A percentile compares a stretch with the other conserved stretches of the same genome.
phyloP scores from a whole-genome alignment of 1,140 invertebrate species.

The Nasonia giraulti region DNA sequence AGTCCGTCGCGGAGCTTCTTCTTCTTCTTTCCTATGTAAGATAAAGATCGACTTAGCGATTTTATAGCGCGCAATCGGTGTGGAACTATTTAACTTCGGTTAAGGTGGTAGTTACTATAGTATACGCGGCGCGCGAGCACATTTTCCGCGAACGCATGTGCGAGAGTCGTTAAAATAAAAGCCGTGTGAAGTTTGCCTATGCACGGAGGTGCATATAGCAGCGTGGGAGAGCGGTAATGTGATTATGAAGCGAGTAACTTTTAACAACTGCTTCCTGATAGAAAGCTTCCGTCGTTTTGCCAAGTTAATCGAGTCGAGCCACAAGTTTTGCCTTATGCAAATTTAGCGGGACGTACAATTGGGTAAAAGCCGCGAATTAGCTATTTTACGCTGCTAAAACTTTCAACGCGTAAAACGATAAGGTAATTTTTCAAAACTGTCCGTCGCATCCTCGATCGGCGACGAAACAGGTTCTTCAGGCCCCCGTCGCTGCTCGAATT shows the following conservation, averaged over 20 bases:
- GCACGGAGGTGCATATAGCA: background rate
- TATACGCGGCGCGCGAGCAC: background rate
- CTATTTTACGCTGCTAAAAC: background rate
- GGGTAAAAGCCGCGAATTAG: background rate
- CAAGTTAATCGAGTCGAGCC: background rate
- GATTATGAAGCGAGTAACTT: constrained; percentile 31
- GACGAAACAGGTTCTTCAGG: constrained; percentile 11
- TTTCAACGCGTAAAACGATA: background rate
- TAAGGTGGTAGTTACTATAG: no score
- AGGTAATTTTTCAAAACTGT: constrained; percentile 14
- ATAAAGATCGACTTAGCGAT: no score
- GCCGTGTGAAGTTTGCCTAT: constrained; percentile 30
- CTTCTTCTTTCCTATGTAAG: no score
- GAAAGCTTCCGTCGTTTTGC: constrained; percentile 10
- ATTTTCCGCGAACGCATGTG: background rate
- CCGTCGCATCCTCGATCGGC: background rate
- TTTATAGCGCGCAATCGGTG: no score
- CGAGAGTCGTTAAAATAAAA: constrained; percentile 43
- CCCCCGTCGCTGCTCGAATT: background rate
- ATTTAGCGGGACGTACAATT: background rate
- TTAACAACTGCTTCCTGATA: constrained; percentile 9
- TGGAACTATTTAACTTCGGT: no score
- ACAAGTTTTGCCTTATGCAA: background rate
- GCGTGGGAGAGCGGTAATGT: constrained; percentile 16
- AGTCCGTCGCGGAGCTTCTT: no score